These are phyloP conservation scores for Ypsolopha scabrella DNA, from an alignment of 2,888 invertebrate species.

Conservation along the genomic window DNA sequence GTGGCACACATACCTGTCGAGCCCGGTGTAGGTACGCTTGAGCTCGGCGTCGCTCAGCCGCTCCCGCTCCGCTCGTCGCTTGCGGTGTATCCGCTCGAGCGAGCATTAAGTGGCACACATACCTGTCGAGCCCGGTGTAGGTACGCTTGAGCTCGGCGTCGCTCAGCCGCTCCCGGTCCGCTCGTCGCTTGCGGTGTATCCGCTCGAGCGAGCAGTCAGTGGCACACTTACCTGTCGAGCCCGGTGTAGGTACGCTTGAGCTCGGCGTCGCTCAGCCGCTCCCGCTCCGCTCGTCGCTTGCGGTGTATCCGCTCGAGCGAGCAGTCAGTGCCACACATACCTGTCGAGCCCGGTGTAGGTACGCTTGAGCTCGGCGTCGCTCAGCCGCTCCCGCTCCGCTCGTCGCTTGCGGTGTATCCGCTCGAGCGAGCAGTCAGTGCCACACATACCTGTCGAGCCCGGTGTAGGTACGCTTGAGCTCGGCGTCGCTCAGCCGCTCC, in stretches of 20 bases:
- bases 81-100: conserved; percentile 62
- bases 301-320: conserved; percentile 64
- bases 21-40: conserved; percentile 71
- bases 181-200: conserved; percentile 57
- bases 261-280: conserved; percentile 58
- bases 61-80: conserved; percentile 44
- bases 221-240: conserved; percentile 53
- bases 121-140: conserved; percentile 73
- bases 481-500: conserved; percentile 56
- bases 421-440: conserved; percentile 42
- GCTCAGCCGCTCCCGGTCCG: conserved; percentile 43
- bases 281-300: conserved; percentile 46
- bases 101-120: conserved; percentile 23
- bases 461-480: conserved; percentile 71
- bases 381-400: conserved; percentile 39
- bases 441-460: conserved; percentile 63
- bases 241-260: conserved; percentile 73
- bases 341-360: conserved; percentile 74
- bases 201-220: conserved; percentile 48
- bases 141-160: conserved; percentile 69
- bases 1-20: conserved; percentile 50
- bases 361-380: conserved; percentile 66
- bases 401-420: conserved; percentile 62
- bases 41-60: conserved; percentile 64
- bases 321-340: conserved; percentile 22